Conservation (phyloP, 2,797 vertebrate species). For the Natrix natrix region DNA sequence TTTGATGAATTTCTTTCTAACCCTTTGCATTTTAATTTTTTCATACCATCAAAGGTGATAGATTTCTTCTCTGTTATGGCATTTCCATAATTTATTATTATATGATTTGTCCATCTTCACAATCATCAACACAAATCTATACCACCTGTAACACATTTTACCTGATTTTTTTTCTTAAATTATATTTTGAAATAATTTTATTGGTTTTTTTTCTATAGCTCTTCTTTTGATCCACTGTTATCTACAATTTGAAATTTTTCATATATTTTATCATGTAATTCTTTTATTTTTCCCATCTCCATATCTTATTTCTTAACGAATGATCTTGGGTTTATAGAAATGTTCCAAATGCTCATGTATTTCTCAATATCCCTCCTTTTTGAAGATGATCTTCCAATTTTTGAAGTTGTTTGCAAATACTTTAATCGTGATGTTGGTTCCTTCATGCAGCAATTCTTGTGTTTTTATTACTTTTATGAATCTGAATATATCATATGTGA, state of each 20-base stretch:
- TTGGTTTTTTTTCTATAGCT: not conserved
- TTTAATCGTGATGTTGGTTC: not conserved
- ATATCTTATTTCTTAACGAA: not conserved
- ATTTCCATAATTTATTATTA: not conserved
- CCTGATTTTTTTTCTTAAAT: not conserved
- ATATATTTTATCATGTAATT: not conserved
- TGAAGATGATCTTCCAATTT: not conserved
- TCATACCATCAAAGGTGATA: not conserved
- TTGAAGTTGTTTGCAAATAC: not conserved
- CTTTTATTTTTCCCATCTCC: not conserved
- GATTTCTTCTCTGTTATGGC: not conserved
- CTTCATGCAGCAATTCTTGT: not conserved
- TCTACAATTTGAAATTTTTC: not conserved
- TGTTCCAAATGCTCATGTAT: not conserved
- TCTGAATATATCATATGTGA: not conserved
- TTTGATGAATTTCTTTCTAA: not conserved
- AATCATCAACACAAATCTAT: not conserved
- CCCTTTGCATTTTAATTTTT: not conserved
- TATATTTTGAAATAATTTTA: not conserved
- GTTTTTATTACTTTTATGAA: not conserved
- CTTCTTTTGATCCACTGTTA: not conserved
- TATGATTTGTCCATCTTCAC: not conserved
- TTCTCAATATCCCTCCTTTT: not conserved
- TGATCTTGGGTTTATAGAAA: not conserved
- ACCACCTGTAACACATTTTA: not conserved